phyloP scores from a whole-genome alignment of 1,140 invertebrate species.

The Hylyphantes graminicola region DNA sequence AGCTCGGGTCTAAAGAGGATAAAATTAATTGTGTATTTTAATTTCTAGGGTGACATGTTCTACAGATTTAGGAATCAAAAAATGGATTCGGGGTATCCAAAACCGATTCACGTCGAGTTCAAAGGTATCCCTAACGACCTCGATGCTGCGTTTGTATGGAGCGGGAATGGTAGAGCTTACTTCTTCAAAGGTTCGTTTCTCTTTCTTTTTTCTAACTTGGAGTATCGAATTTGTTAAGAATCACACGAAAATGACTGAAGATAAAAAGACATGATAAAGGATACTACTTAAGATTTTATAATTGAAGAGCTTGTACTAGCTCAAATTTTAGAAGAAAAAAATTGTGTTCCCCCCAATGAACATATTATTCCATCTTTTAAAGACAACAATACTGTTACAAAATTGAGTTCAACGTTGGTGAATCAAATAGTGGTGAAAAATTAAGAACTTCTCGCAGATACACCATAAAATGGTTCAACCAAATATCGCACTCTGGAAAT shows the following conservation, averaged over 20 bases:
- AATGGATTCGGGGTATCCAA: slow-evolving; percentile 89
- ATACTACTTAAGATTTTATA: not conserved
- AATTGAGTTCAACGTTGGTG: no score
- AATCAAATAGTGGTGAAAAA: no score
- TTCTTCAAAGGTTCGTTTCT: slow-evolving; percentile 63
- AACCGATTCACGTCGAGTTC: slow-evolving; percentile 84
- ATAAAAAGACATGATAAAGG: not conserved
- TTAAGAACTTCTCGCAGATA: no score
- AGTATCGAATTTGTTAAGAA: not conserved
- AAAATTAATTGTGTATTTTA: not conserved
- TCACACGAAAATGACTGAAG: not conserved
- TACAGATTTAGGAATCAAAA: slow-evolving; percentile 89
- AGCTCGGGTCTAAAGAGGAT: slow-evolving; percentile 23
- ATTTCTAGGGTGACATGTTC: slow-evolving; percentile 80
- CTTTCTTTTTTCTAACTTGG: not conserved
- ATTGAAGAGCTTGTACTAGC: no score
- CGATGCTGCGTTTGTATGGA: slow-evolving; percentile 93
- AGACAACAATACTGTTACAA: no score
- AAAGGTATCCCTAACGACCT: slow-evolving; percentile 91
- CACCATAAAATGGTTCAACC: no score
- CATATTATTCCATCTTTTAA: no score
- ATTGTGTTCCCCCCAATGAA: no score
- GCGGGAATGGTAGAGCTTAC: slow-evolving; percentile 93
- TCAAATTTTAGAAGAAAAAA: no score
- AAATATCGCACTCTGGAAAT: no score